Base-by-base conservation (phyloP, 2,888 invertebrate species). In the Acanthosepion pharaonis region DNA sequence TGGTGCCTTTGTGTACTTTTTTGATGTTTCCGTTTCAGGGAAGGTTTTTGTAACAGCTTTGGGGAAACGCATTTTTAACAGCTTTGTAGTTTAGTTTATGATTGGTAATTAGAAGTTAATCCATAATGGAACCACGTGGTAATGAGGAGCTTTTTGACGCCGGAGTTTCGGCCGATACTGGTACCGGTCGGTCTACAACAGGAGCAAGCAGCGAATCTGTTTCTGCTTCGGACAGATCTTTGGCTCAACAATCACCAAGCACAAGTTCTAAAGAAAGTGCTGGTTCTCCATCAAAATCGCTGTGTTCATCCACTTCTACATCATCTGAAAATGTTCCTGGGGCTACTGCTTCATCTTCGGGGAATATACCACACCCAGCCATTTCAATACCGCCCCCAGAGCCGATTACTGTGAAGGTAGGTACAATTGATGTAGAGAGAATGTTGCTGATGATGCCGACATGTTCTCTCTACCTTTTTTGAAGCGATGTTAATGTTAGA, bases 251-350 rank as follows among this genome's bases (percentile, higher is more conserved):
- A 94, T 96, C 96, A 48, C 96, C 96, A 28, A 96, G 96, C 64
- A 96, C 96, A 94, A 96, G 96, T 91, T 96, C 96, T 48, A 96
- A 96, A 94, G 96, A 95, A 94, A 95, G 96, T 94, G 96, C 96
- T 9, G 96, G 96, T 8, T 97, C 97, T 3, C 96, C 97, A 42
- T 97, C 97, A 20, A 97, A 97, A 95, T 97, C 97, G 20, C 95
- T 97, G 8, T 97, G 97, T 95, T 97, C 97, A 4, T 97, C 97
- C 49, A 96, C 97, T n/a, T 97, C 97, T 11, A 96, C 97, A 4
- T 97, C 97, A 0, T 97, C 97, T 23, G 97, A 97, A 95, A 97
- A 97, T 95, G 96, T 97, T n/a, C 96, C 96, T 15, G 95, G 78
- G n/a, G 93, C 93, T 11, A 51, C 93, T n/a, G 93, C 51, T 11